Conservation (phyloP, 1,140 invertebrate genomes). For the Drosophila virilis region DNA sequence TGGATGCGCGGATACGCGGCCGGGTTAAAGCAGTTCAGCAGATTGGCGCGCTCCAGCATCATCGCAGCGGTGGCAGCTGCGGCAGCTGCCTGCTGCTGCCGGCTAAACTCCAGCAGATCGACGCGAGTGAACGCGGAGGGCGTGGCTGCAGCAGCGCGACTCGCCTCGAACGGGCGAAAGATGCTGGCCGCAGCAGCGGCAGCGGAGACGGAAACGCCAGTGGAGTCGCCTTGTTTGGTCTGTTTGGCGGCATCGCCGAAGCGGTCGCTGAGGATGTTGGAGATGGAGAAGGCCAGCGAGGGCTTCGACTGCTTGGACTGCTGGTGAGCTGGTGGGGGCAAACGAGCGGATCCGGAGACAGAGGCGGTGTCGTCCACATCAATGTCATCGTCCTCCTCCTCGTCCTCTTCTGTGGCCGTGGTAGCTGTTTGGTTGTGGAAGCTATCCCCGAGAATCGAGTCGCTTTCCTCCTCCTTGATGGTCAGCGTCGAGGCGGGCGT, state of each 20-base stretch:
- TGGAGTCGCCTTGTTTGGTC: constrained; percentile 35
- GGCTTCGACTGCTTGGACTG: constrained; percentile 72
- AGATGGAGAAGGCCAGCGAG: constrained; percentile 81
- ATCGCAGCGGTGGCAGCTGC: constrained; percentile 79
- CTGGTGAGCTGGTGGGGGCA: constrained; percentile 74
- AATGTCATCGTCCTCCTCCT: constrained; percentile 69
- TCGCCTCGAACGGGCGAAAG: constrained; percentile 78
- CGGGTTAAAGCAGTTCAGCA: constrained; percentile 82
- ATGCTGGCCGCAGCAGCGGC: constrained; percentile 57
- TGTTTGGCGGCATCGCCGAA: constrained; percentile 70
- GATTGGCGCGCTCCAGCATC: constrained; percentile 83
- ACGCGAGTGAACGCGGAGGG: constrained; percentile 81
- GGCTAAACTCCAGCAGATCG: constrained; percentile 78
- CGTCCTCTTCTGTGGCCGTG: constrained; percentile 66
- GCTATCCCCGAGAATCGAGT: constrained; percentile 79
- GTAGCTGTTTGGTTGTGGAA: constrained; percentile 74
- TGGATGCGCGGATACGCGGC: constrained; percentile 83
- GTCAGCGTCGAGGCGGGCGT: constrained; percentile 74
- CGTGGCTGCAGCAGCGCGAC: constrained; percentile 61
- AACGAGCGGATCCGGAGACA: constrained; percentile 24
- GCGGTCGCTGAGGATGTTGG: constrained; percentile 82
- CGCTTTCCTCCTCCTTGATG: constrained; percentile 82
- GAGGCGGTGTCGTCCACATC: constrained; percentile 71
- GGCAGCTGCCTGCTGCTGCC: constrained; percentile 76
- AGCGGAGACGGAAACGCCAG: constrained; percentile 5